phyloP scores from a whole-genome alignment of 1,140 invertebrate species.

The Epicauta chinensis region DNA sequence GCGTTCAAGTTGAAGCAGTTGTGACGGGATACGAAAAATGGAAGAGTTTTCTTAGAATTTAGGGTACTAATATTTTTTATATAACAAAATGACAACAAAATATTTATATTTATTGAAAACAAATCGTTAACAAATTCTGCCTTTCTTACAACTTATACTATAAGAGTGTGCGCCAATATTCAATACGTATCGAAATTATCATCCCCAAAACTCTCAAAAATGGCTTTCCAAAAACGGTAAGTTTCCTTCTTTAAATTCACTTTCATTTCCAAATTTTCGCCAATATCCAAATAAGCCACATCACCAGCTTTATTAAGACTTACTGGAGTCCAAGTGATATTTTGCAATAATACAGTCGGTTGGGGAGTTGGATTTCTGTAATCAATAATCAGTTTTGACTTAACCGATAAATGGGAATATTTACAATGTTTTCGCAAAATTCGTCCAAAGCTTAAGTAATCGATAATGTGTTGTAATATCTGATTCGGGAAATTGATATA shows the following conservation, averaged over 20 bases:
- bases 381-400: not conserved
- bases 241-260: not conserved
- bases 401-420: not conserved
- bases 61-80: no score
- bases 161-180: no score
- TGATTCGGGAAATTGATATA: not conserved
- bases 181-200: not conserved
- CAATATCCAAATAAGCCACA: not conserved
- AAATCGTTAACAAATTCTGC: no score
- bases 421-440: conserved; percentile 17
- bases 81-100: no score
- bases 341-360: conserved; percentile 2
- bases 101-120: no score
- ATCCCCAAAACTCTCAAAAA: not conserved
- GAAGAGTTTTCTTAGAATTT: no score
- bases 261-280: not conserved
- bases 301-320: not conserved
- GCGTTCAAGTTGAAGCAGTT: no score
- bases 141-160: no score
- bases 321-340: conserved; percentile 2
- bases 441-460: conserved; percentile 8
- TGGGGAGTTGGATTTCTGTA: conserved; percentile 7
- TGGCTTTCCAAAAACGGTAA: not conserved
- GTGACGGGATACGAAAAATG: no score
- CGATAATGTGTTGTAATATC: conserved; percentile 9